phyloP scores from a whole-genome alignment of 2,797 vertebrate species.

The Sebastes alutus region DNA sequence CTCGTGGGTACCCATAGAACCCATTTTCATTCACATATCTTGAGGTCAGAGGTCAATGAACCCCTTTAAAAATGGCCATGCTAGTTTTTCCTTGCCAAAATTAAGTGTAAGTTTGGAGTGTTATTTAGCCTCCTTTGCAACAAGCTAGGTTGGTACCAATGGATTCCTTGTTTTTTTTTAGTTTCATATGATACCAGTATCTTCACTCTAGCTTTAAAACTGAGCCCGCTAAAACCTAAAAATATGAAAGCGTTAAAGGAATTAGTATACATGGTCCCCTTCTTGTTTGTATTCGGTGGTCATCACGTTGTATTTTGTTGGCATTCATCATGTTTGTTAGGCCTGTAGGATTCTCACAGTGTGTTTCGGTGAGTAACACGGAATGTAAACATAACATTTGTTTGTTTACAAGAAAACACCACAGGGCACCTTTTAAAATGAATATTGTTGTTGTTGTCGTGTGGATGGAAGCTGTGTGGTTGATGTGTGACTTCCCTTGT shows the following conservation, averaged over 20 bases:
- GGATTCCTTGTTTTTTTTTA: too few relatives aligned
- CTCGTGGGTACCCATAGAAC: too few relatives aligned
- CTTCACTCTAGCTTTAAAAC: too few relatives aligned
- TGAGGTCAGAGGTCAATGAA: too few relatives aligned
- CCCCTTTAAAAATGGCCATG: too few relatives aligned
- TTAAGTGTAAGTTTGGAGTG: too few relatives aligned
- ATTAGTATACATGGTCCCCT: neutral
- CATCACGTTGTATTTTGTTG: neutral
- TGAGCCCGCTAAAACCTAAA: too few relatives aligned
- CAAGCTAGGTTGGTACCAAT: too few relatives aligned
- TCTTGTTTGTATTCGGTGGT: neutral
- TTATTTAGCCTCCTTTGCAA: rapidly evolving
- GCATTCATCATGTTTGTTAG: neutral
- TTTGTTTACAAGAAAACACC: neutral
- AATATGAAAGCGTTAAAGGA: too few relatives aligned
- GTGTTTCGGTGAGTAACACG: neutral
- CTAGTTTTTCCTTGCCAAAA: too few relatives aligned
- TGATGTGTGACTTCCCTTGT: slow-evolving; percentile 9
- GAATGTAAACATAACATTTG: neutral
- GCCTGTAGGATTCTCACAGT: neutral
- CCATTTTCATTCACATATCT: too few relatives aligned
- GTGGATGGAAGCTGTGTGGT: neutral
- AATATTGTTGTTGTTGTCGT: neutral
- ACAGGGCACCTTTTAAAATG: neutral
- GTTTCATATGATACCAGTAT: too few relatives aligned